Base-by-base conservation (phyloP, 2,797 vertebrate genomes). In the Smutsia gigantea region DNA sequence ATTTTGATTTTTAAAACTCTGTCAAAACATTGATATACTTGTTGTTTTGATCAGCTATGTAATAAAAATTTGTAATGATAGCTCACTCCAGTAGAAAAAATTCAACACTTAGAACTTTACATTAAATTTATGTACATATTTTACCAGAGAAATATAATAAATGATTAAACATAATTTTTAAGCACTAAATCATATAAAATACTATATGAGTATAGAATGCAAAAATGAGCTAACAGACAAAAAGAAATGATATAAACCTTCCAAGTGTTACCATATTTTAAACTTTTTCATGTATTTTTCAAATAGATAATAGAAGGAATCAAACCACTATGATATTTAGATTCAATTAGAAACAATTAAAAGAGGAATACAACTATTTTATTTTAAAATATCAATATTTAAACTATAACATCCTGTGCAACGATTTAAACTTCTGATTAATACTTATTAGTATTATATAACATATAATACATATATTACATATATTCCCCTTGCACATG, bases 1-100 rank as follows among this genome's bases (percentile, higher is more conserved):
- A 87, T 75, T 94, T 79, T 55, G 29, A 55, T 72, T 59, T 79
- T 90, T 64, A 90, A 42, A 82, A 37, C 77, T 53, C n/a, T 69
- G 46, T 51, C 78, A 96, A 86, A 83, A 83, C n/a, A 3, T 34
- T 78, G 34, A 95, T 55, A 23, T 53, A 31, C 17, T 78, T 77
- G 11, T 72, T 84, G n/a, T 84, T 83, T 78, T 59, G 8, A 82
- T 66, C n/a, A 81, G 3, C 23, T 82, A 17, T 71, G 4, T 55
- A 68, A 34, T 86, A 82, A 92, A 74, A 75, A 15, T 78, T 42
- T 66, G 29, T 53, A 74, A 31, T 85, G 27, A 64, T 79, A 51
- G 59, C 31, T 83, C 37, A 74, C 90, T 83, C 1, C 0, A 89
- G 42, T 4, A 85, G 8, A 81, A 92, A 86, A 90, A 64, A 75